Base-by-base conservation (phyloP, 2,888 invertebrate species). In the Noctua janthe region DNA sequence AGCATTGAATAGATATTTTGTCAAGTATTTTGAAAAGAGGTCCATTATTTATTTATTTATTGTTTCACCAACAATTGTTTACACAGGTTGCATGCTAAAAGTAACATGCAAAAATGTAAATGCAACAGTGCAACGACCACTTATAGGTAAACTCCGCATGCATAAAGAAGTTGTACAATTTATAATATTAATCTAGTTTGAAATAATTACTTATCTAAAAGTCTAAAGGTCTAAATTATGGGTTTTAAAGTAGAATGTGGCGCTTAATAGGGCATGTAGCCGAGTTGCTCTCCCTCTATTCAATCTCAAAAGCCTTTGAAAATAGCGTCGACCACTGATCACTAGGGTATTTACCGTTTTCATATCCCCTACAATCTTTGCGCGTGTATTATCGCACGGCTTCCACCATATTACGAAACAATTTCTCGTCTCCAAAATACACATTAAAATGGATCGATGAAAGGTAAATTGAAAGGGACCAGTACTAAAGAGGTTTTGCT, bases 321-420 rank as follows among this genome's bases (percentile, higher is more conserved):
- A 80, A 81, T 82, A 80, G 82, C 79, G n/a, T 67, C 79, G 70
- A 69, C 71, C 81, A 83, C 83, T 83, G 83, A 87, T 89, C 82
- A 82, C 81, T 76, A 51, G 51, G 39, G 71, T 75, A 84, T 88
- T 85, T 35, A 85, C 82, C 76, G 76, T 86, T 85, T 77, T 74
- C 77, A 84, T 85, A 82, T 89, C 69, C 76, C 69, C 67, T 76
- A 49, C 43, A 73, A 74, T 62, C 78, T 84, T 81, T 75, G 66
- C 69, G 66, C 47, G 39, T 29, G 43, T 78, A 73, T 76, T 71
- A 59, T 71, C 54, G 13, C 47, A 56, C 66, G 59, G 77, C 43
- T 71, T 49, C 62, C n/a, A 56, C n/a, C 4, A 82, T 71, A 84
- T 79, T 43, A 82, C 51, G 62, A 51, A 84, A 82, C 71, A 67